phyloP scores from a whole-genome alignment of 2,888 invertebrate species.

The Synergus itoensis region DNA sequence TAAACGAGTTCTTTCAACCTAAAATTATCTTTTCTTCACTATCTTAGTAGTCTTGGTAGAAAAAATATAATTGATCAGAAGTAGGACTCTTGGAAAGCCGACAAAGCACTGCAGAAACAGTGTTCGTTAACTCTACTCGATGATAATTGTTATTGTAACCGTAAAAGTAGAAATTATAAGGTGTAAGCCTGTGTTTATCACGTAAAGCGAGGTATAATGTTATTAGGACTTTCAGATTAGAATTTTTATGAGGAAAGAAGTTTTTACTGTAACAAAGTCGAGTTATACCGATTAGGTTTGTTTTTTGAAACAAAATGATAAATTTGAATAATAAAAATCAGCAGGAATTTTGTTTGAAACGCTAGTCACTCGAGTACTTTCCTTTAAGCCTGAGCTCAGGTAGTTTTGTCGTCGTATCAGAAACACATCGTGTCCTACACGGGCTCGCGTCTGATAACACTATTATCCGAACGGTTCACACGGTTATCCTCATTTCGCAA shows the following conservation, averaged over 20 bases:
- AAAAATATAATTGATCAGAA: not conserved
- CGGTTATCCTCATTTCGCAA: slow-evolving; percentile 54
- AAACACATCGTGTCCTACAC: slow-evolving; percentile 75
- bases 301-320: not conserved
- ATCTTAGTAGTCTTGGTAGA: not conserved
- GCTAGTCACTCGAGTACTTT: slow-evolving; percentile 55
- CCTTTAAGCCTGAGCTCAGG: slow-evolving; percentile 59
- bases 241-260: not conserved
- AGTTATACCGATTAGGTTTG: not conserved
- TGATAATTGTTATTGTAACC: slow-evolving; percentile 1
- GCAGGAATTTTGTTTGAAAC: slow-evolving; percentile 43
- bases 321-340: not conserved
- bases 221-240: not conserved
- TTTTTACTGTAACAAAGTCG: not conserved
- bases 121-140: not conserved
- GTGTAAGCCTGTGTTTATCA: not conserved
- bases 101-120: not conserved
- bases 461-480: slow-evolving; percentile 71
- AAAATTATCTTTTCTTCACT: not conserved
- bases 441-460: slow-evolving; percentile 68
- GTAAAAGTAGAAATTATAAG: not conserved
- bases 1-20: not conserved
- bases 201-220: not conserved
- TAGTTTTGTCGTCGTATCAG: slow-evolving; percentile 69
- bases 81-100: not conserved